phyloP scores from a whole-genome alignment of 2,797 vertebrate genomes.

The Sciurus carolinensis region DNA sequence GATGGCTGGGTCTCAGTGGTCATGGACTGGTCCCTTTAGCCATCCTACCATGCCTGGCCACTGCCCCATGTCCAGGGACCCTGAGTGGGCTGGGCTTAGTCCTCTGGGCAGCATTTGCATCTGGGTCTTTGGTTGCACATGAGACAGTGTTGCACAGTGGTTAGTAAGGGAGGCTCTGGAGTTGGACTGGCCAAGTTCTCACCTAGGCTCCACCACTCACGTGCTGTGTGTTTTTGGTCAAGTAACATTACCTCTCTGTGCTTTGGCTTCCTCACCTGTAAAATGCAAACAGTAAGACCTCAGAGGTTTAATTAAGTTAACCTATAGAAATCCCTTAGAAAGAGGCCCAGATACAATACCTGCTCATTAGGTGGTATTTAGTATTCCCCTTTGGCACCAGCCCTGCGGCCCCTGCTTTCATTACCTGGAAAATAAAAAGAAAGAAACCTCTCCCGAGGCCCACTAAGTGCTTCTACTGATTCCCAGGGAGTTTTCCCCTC shows the following conservation, averaged over 20 bases:
- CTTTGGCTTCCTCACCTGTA: rapidly evolving
- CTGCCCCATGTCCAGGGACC: background rate
- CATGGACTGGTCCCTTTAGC: background rate
- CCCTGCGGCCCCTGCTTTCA: background rate
- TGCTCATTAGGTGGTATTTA: background rate
- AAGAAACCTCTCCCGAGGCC: background rate
- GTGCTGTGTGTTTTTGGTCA: background rate
- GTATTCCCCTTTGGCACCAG: background rate
- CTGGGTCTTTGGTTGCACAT: rapidly evolving
- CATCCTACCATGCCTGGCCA: background rate
- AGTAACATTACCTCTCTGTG: background rate
- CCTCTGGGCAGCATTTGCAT: background rate
- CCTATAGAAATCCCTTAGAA: background rate
- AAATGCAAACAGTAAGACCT: background rate
- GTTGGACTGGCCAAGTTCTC: rapidly evolving
- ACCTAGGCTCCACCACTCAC: rapidly evolving
- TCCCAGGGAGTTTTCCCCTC: background rate
- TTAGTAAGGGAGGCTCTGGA: background rate
- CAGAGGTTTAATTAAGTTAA: background rate
- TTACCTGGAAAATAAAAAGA: background rate
- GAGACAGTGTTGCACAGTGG: rapidly evolving
- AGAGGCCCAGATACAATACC: background rate
- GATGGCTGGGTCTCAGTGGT: background rate
- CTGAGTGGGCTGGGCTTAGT: background rate
- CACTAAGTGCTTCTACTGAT: background rate